These are phyloP conservation scores for Patiria pectinifera DNA, from an alignment of 53 echinoderm and acorn worm genomes.

Conservation along the genomic window DNA sequence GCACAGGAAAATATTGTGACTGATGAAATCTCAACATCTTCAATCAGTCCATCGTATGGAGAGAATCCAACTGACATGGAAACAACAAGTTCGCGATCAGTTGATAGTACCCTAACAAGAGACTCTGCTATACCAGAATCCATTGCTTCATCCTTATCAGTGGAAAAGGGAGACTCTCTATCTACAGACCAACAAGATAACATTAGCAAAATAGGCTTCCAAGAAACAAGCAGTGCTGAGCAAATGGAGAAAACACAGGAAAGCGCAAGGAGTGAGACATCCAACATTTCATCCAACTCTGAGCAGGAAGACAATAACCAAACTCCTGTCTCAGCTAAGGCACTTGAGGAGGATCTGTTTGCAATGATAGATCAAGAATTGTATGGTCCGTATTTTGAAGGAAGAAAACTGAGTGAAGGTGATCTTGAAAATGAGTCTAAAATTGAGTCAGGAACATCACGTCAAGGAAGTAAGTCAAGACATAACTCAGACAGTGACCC, in stretches of 20 bases:
- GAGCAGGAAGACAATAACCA: background rate
- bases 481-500: background rate
- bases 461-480: background rate
- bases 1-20: background rate
- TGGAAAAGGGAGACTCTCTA: conserved; percentile 14
- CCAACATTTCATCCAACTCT: background rate
- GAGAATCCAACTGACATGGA: background rate
- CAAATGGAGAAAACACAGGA: background rate
- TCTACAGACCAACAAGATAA: conserved; percentile 17
- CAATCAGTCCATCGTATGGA: background rate
- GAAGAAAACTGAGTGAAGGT: conserved; percentile 30
- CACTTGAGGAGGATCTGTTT: conserved; percentile 83
- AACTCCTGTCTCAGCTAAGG: conserved; percentile 34
- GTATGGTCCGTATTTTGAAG: conserved; percentile 87
- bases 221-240: conserved; percentile 12
- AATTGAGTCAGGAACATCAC: background rate
- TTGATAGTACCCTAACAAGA: conserved; percentile 38
- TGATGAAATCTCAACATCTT: background rate
- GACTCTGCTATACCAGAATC: conserved; percentile 60
- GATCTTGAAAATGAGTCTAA: background rate
- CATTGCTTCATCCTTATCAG: conserved; percentile 12
- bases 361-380: conserved; percentile 90
- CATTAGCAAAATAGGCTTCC: background rate
- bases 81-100: conserved; percentile 9
- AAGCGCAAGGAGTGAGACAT: background rate